These are phyloP conservation scores for Portunus trituberculatus DNA, from an alignment of 1,140 invertebrate genomes.

Conservation along the genomic window DNA sequence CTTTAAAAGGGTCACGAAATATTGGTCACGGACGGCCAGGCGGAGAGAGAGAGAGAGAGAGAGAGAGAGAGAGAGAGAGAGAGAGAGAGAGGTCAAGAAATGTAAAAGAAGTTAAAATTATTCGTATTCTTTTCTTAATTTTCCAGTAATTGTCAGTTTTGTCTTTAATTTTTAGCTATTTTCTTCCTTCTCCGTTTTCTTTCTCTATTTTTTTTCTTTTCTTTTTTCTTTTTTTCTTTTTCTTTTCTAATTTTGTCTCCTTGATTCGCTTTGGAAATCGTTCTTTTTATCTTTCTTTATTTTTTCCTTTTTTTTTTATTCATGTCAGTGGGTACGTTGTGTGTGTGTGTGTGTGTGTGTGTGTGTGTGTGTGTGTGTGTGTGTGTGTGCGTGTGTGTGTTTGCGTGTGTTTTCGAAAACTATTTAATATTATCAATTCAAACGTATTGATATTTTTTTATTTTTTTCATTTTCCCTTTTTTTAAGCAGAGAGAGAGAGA, in stretches of 20 bases:
- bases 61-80: slow-evolving; percentile 16
- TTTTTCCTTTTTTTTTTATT: no score
- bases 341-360: slow-evolving; percentile 20
- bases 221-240: background rate
- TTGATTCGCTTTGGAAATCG: background rate
- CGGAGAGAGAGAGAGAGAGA: background rate
- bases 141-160: no score
- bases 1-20: background rate
- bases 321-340: background rate
- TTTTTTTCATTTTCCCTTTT: no score
- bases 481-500: no score
- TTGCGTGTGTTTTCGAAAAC: no score
- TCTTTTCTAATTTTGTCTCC: background rate
- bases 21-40: background rate
- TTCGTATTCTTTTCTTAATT: no score
- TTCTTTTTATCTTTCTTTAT: background rate
- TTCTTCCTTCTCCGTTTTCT: background rate
- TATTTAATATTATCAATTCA: no score
- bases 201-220: background rate
- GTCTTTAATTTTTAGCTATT: no score
- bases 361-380: slow-evolving; percentile 20
- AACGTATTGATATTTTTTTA: no score
- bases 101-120: background rate
- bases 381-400: background rate
- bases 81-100: background rate